Evolutionary conservation across 2,797 vertebrate genomes (phyloP), one percentile per base, ranked within the genome.

Genomic region (Dipus sagitta): DNA sequence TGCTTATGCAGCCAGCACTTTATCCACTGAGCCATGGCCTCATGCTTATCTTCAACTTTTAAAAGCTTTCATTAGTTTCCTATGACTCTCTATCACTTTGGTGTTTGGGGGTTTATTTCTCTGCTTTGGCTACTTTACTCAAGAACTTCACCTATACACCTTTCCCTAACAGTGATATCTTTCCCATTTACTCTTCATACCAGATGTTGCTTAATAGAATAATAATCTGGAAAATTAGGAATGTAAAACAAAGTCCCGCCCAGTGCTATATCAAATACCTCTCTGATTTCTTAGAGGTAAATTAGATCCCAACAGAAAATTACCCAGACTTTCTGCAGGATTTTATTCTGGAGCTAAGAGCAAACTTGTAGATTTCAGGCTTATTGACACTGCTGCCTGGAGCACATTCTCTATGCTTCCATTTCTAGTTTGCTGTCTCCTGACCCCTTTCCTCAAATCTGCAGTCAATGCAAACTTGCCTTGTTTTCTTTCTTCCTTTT

Each of bases 401-500:
- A 98, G 94, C 64, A 65, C 93, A 96, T 97, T 97, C 86, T 96
- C 94, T 92, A 26, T 90, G n/a, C 14, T 88, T 83, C 67, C 81
- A 94, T 71, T 78, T 87, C 88, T 86, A 95, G 87, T 94, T 96
- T 94, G 88, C 95, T 94, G 95, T 95, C 83, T 93, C 91, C 92
- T 96, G 83, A n/a, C 85, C 52, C 91, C 21, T 94, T 95, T 97
- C 79, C 85, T 96, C 93, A 92, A 95, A 92, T 81, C 64, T 28
- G 88, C 93, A 87, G 71, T 80, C 71, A 82, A 18, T 77, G 4
- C 15, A 68, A 71, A 90, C 10, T 72, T 47, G 38, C 30, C 47
- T n/a, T n/a, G n/a, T 38, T 20, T 75, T 68, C 38, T 6, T 87
- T 32, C 52, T 65, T 77, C 3, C 23, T 13, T 86, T 15, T 52